Percentiles rank a stretch among this genome's conserved stretches.
Conservation (phyloP, 2,113 vertebrate species). For the Phylloscopus trochiloides region DNA sequence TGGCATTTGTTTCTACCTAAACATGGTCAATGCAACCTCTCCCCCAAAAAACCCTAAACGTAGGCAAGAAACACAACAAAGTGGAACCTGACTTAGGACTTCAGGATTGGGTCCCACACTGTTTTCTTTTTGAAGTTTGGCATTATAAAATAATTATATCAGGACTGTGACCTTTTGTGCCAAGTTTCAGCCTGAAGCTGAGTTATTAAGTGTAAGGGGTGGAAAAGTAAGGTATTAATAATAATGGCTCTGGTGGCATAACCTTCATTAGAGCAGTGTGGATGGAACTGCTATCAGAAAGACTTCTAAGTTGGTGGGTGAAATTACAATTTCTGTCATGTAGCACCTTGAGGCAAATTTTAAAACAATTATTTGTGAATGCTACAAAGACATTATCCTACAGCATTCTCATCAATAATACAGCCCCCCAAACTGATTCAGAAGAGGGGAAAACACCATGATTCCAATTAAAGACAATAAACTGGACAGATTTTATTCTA, state of each 20-base stretch:
- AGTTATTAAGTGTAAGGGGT: slow-evolving; percentile 33
- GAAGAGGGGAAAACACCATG: neutral
- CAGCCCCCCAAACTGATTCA: neutral
- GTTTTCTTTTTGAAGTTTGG: neutral
- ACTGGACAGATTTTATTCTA: neutral
- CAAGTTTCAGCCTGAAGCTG: slow-evolving; percentile 27
- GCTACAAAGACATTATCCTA: slow-evolving; percentile 45
- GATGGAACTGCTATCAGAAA: neutral
- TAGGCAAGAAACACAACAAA: neutral
- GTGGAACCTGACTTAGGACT: neutral
- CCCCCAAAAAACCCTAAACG: neutral
- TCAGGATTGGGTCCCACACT: neutral
- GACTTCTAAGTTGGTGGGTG: slow-evolving; percentile 3
- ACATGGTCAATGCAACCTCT: neutral
- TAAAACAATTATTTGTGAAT: slow-evolving; percentile 68
- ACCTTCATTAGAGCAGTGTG: slow-evolving; percentile 18
- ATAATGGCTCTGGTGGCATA: neutral
- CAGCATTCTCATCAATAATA: slow-evolving; percentile 45
- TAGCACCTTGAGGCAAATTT: slow-evolving; percentile 59
- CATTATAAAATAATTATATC: slow-evolving; percentile 12
- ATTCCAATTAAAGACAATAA: slow-evolving; percentile 49
- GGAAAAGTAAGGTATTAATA: slow-evolving; percentile 16
- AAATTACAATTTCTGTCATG: slow-evolving; percentile 51
- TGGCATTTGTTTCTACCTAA: neutral
- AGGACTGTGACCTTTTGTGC: neutral